Conservation (phyloP, 30 jellyfish, hydroid and myxozoan genomes). For the Hydractinia echinata region DNA sequence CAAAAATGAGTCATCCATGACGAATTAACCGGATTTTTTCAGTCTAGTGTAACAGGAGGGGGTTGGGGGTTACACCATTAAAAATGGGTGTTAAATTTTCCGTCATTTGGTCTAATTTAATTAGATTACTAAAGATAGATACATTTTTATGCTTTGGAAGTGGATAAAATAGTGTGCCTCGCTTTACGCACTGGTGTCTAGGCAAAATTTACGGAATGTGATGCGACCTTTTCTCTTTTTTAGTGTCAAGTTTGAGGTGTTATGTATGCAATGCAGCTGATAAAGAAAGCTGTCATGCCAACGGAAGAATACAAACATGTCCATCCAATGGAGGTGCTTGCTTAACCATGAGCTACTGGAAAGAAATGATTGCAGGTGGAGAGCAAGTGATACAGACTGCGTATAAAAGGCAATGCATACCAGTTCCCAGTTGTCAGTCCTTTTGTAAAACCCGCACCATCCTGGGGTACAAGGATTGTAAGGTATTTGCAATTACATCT, state of each 20-base stretch:
- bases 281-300: not conserved
- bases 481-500: not conserved
- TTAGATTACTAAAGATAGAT: too few relatives aligned
- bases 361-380: not conserved
- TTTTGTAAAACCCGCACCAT: not conserved
- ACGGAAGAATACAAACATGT: not conserved
- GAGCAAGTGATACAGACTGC: not conserved
- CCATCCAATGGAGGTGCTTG: not conserved
- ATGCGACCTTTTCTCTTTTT: not conserved
- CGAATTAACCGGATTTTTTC: too few relatives aligned
- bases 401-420: not conserved
- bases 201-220: too few relatives aligned
- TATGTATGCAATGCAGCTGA: not conserved
- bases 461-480: not conserved
- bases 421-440: not conserved
- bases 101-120: too few relatives aligned
- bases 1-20: too few relatives aligned
- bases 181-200: too few relatives aligned
- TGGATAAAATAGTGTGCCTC: too few relatives aligned
- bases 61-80: too few relatives aligned
- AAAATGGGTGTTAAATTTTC: too few relatives aligned
- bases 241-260: not conserved
- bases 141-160: too few relatives aligned
- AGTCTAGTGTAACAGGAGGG: too few relatives aligned
- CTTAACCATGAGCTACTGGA: not conserved